A percentile compares a stretch with the other conserved stretches of the same genome.
phyloP scores from a whole-genome alignment of 2,888 invertebrate species.

The Gnatocerus cornutus region DNA sequence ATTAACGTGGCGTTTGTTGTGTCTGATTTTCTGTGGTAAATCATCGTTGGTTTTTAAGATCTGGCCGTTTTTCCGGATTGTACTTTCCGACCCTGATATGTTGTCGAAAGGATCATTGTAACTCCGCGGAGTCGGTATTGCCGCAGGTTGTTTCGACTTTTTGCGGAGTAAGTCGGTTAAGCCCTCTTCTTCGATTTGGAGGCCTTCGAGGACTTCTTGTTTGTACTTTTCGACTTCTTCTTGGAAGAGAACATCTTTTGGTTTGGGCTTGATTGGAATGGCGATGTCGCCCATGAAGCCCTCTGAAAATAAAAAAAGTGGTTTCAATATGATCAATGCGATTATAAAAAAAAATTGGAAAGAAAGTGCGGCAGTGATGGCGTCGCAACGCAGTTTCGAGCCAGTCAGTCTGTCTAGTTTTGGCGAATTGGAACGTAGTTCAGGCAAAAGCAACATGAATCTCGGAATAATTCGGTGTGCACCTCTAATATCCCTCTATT shows the following conservation, averaged over 20 bases:
- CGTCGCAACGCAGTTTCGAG: too few species aligned
- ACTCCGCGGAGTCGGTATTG: constrained; percentile 55
- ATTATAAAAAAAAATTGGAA: too few species aligned
- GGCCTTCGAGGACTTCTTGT: constrained; percentile 87
- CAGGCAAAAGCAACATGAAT: too few species aligned
- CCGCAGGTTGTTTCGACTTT: constrained; percentile 79
- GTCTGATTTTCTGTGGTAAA: constrained; percentile 29
- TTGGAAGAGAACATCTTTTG: constrained; percentile 72
- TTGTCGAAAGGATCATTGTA: constrained; percentile 67
- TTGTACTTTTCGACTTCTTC: constrained; percentile 88
- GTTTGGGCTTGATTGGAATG: constrained; percentile 72
- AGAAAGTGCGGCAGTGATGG: too few species aligned
- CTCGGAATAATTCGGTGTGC: too few species aligned
- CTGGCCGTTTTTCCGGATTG: constrained; percentile 58
- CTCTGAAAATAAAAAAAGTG: constrained; percentile 73
- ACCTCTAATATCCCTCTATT: too few species aligned
- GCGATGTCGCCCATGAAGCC: constrained; percentile 91
- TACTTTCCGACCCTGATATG: constrained; percentile 41
- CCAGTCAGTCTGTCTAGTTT: too few species aligned
- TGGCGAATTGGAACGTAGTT: too few species aligned
- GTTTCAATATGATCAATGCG: too few species aligned
- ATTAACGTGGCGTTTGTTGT: constrained; percentile 40
- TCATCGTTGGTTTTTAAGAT: constrained; percentile 51
- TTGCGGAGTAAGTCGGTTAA: constrained; percentile 82
- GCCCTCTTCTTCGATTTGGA: constrained; percentile 90